Percentiles rank a stretch among this genome's conserved stretches.
phyloP scores from a whole-genome alignment of 2,113 vertebrate species.

The Myiagra hebetior region DNA sequence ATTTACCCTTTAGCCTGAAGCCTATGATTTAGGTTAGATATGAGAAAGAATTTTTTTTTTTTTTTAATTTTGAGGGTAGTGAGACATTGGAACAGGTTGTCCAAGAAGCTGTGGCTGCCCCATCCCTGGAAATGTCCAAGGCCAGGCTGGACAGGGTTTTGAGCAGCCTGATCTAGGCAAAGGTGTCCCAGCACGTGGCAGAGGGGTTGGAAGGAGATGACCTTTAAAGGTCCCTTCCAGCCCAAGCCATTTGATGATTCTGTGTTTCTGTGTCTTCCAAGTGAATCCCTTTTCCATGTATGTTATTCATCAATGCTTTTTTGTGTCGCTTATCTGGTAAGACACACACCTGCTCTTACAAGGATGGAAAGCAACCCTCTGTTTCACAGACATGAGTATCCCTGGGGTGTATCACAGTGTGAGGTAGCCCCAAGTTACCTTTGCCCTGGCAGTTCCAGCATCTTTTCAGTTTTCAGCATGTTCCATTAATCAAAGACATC shows the following conservation, averaged over 20 bases:
- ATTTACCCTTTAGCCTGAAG: neutral
- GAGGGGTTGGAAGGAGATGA: neutral
- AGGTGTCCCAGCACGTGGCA: neutral
- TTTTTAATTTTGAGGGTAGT: neutral
- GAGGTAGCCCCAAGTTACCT: neutral
- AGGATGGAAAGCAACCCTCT: neutral
- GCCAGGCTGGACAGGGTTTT: neutral
- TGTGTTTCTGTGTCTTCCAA: neutral
- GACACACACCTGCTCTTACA: fast-evolving
- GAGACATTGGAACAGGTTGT: neutral
- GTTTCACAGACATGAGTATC: neutral
- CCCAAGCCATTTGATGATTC: neutral
- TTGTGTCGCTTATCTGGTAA: neutral
- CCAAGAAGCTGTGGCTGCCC: neutral
- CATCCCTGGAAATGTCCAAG: neutral
- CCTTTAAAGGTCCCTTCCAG: neutral
- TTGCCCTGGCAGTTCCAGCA: neutral
- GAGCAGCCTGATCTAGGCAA: neutral
- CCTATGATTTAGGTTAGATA: neutral
- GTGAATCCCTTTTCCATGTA: neutral
- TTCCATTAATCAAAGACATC: neutral
- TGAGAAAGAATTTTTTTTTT: neutral
- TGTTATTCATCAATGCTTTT: neutral
- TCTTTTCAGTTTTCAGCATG: neutral
- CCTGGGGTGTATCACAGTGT: fast-evolving